Evolutionary conservation across 2,888 invertebrate species (phyloP), one percentile per base, ranked within the genome.

Genomic region (Heliconius aoede): DNA sequence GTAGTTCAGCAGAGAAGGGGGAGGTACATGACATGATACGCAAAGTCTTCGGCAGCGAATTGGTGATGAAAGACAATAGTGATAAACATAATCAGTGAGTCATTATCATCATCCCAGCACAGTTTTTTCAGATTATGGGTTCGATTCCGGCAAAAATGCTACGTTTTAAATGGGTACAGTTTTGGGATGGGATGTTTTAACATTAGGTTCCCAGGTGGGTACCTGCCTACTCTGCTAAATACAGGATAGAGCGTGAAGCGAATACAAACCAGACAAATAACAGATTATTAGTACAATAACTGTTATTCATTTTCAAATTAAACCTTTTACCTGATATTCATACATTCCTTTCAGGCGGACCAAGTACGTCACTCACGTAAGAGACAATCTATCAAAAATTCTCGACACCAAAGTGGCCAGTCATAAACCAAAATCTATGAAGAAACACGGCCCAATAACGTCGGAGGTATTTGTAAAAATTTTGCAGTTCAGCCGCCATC

Each of bases 11-110:
- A 1, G 93, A 93, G 77, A 93, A 92, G 81, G 88, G 90, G 0
- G 94, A 94, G 76, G 89, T 92, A 0, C 93, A 94, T 75, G 94
- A 94, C 72, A 91, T 86, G 0, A 86, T 94, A 1, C 83, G 91
- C 2, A 85, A 85, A 74, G 87, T 94, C 3, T 93, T 94, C 75
- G 94, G 94, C 4, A 92, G 87, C 78, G 94, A 94, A 2, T 87
- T 94, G 87, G 87, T 94, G 58, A 83, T 94, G 85, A 94, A 94
- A 78, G 94, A 94, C 18, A 93, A 91, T 72, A 89, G 88, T 0
- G 94, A 93, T 71, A 86, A 86, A 76, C 86, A 89, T 78, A 87
- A 83, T 8, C 93, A 92, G 94, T 94, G 76, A 87, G 88, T 58
- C 58, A 40, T 18, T 1, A 46, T 46, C 46, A 46, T 18, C 18